Evolutionary conservation across 2,113 vertebrate species (phyloP).

Genomic region (Uria aalge): DNA sequence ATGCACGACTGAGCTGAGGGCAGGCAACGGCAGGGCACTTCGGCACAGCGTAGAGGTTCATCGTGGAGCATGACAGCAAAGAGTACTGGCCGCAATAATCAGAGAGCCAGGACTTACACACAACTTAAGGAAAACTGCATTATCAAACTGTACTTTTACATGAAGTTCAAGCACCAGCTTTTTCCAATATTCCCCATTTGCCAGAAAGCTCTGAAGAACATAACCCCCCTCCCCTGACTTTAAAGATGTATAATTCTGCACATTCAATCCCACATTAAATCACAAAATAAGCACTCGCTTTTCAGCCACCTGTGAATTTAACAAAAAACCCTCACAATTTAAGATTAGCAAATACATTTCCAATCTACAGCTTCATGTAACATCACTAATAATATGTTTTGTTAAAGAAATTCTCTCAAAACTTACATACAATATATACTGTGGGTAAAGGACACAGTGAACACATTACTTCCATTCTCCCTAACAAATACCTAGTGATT

Average conservation of each 20-base stretch:
- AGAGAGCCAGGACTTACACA: not conserved
- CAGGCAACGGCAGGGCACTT: not conserved
- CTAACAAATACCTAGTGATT: slow-evolving; percentile 19
- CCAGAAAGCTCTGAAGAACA: slow-evolving; percentile 4
- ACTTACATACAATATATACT: slow-evolving; percentile 31
- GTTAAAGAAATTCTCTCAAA: slow-evolving; percentile 44
- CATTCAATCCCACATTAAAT: slow-evolving; percentile 19
- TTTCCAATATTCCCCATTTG: slow-evolving; percentile 10
- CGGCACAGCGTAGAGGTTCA: not conserved
- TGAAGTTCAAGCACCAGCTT: slow-evolving; percentile 7
- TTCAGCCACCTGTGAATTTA: slow-evolving; percentile 31
- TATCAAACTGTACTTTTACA: not conserved
- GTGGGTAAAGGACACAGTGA: slow-evolving; percentile 17
- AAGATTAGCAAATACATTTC: slow-evolving; percentile 22
- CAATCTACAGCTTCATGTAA: slow-evolving; percentile 20
- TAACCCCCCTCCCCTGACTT: not conserved
- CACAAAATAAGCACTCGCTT: not conserved
- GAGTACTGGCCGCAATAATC: not conserved
- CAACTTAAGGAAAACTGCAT: not conserved
- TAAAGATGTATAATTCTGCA: slow-evolving; percentile 9
- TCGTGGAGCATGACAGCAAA: not conserved
- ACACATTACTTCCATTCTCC: slow-evolving; percentile 14
- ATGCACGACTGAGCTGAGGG: not conserved
- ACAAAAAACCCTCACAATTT: not conserved
- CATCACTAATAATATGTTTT: slow-evolving; percentile 27